Base-by-base conservation (phyloP, 2,888 invertebrate genomes). In the Apamea sordens region DNA sequence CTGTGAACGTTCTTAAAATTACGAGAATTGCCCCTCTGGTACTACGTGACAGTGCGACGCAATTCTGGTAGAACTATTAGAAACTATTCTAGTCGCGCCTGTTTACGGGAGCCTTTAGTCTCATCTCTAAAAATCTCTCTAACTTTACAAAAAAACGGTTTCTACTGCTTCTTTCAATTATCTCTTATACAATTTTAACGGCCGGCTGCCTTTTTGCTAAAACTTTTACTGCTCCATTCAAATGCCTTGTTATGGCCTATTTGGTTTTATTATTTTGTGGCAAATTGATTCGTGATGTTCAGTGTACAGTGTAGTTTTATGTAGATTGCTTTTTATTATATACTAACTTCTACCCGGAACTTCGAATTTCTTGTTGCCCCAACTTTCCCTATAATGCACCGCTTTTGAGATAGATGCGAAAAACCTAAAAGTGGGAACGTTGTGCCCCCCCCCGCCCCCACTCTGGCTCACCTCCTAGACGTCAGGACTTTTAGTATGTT, bases 281-380 rank as follows among this genome's bases (percentile, higher is more conserved):
- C 15, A 53, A 70, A 77, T 69, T 77, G 64, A 73, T 77, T 82
- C 53, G 53, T n/a, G 77, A 69, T 77, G 44, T 81, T 75, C 13
- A 13, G 47, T 47, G 15, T 47, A 15, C 24, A 56, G 11, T 10
- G 59, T 73, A 44, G 41, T n/a, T 74, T 61, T 1, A 24, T n/a
- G 15, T 69, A 36, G 7, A 41, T 28, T 67, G 7, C 6, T 59
- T 59, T 61, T 61, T 24, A 56, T 56, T 56, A 24, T 56, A n/a
- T 56, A 24, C 11, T 56, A n/a, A 3, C 0, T n/a, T 56, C 24
- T n/a, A 4, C 56, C 56, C 4, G 24, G 24, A 10, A n/a, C 24
- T 56, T n/a, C 4, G 24, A 56, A 10, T 11, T 56, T 56, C 24
- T 21, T 56, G 8, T 53, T 53, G n/a, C 21, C 21, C 53, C 8